These are phyloP conservation scores for Ecliptopera silaceata DNA, from an alignment of 2,888 invertebrate species.

Conservation along the genomic window DNA sequence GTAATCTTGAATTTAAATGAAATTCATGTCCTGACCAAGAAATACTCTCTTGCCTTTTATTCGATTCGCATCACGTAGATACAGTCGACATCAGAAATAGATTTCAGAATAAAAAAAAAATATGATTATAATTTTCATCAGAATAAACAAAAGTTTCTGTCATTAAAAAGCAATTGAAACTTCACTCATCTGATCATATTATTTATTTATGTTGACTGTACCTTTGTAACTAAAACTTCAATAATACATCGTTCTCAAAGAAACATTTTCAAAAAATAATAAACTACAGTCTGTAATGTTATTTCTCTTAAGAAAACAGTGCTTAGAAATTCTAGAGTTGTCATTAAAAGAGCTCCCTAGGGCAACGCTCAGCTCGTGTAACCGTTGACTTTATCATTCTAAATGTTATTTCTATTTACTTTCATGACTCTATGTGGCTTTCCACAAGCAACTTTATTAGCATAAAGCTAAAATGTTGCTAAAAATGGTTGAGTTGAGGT, in stretches of 20 bases:
- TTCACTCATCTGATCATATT: no score
- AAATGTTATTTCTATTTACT: conserved; percentile 20
- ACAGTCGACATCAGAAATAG: no score
- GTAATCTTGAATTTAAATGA: conserved; percentile 22
- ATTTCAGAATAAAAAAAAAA: no score
- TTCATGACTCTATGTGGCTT: conserved; percentile 6
- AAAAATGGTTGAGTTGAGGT: neutral
- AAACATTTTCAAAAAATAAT: neutral
- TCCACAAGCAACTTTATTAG: conserved; percentile 1
- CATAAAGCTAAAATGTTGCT: conserved; percentile 2
- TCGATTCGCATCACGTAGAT: conserved; percentile 15
- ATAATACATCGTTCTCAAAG: neutral
- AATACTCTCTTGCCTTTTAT: conserved; percentile 1
- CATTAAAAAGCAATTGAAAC: no score
- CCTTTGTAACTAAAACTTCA: conserved; percentile 7
- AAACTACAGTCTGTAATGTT: neutral
- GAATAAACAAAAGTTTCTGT: no score
- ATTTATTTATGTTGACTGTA: no score
- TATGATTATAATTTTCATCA: no score
- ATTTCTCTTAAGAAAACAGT: neutral
- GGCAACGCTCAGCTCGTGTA: conserved; percentile 21
- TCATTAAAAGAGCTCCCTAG: conserved; percentile 27
- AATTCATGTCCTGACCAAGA: conserved; percentile 1
- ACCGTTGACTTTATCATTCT: conserved; percentile 20
- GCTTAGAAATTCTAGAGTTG: conserved; percentile 25